phyloP scores from a whole-genome alignment of 1,140 invertebrate genomes.

The Procambarus virginalis region DNA sequence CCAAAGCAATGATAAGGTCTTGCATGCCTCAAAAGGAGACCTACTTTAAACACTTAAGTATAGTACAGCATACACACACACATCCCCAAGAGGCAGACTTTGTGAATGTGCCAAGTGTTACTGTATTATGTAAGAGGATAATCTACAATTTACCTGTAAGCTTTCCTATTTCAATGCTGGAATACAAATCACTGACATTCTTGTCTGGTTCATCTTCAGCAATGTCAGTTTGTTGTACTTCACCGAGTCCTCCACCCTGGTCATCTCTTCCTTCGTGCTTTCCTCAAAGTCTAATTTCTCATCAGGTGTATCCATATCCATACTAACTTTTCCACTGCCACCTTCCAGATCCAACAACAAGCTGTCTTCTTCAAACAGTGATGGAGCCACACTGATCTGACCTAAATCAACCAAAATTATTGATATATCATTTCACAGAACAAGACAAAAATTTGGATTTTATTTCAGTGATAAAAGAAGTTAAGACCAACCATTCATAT shows the following conservation, averaged over 20 bases:
- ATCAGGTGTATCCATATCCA: constrained; percentile 58
- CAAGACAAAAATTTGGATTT: too few relatives aligned
- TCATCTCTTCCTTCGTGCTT: constrained; percentile 19
- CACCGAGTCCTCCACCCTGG: constrained; percentile 11
- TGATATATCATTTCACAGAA: too few relatives aligned
- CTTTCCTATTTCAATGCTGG: constrained; percentile 67
- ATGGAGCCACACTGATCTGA: constrained; percentile 72
- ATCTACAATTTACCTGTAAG: constrained; percentile 49
- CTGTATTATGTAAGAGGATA: too few relatives aligned
- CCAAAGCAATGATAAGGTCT: too few relatives aligned
- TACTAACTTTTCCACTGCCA: constrained; percentile 45
- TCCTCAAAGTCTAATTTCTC: constrained; percentile 39
- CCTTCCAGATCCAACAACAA: constrained; percentile 70
- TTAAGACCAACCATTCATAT: too few relatives aligned
- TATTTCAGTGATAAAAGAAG: too few relatives aligned
- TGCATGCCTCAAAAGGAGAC: too few relatives aligned
- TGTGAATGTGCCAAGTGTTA: too few relatives aligned
- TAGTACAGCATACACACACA: too few relatives aligned
- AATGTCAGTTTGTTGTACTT: neutral
- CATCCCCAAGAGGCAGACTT: too few relatives aligned
- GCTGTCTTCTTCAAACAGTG: constrained; percentile 69
- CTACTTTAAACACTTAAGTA: too few relatives aligned
- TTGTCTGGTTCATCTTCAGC: constrained; percentile 15
- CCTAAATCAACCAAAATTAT: constrained; percentile 69
- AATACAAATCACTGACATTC: constrained; percentile 51